Base-by-base conservation (phyloP, 2,797 vertebrate genomes). In the Myotis planiceps region DNA sequence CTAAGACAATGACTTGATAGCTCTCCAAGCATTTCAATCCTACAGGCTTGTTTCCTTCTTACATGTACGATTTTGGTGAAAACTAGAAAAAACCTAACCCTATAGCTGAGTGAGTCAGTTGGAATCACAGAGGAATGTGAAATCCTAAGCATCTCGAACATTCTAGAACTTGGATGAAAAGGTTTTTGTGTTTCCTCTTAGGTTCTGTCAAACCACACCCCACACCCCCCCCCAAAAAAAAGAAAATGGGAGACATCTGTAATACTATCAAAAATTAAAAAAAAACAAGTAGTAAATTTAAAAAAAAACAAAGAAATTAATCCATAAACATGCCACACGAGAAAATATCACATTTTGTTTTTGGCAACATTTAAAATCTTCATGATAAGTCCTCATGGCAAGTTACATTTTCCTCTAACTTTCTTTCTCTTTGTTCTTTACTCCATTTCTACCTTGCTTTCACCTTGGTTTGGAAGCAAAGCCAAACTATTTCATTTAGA, bases 401-500 rank as follows among this genome's bases (percentile, higher is more conserved):
- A 74, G 29, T 90, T 82, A 34, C n/a, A 55, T 78, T 85, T 80
- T 42, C n/a, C 76, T 85, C 49, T 7, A 9, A 53, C 18, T 45
- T 55, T 85, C 42, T 82, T 34, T 27, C 19, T 32, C 47, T 58
- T 88, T 95, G 34, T 82, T 88, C 23, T 74, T 47, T 23, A 81
- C 47, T 79, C 25, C 29, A n/a, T 88, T 75, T 60, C 37, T 37
- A 65, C 18, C 42, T 92, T 39, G 23, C 3, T 88, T 88, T 51
- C 12, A 78, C 34, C 34, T 51, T 72, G 25, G 29, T 68, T 84
- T 81, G 65, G 45, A 27, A 72, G 8, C 23, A 78, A 72, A 91
- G 45, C 45, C 51, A 86, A 96, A 47, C 16, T 32, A 71, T 81
- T 95, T 87, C 5, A 51, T 66, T 74, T 89, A 39, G 47, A 93